Conservation (phyloP, 1,140 invertebrate genomes). For the Cyphomyrmex costatus region DNA sequence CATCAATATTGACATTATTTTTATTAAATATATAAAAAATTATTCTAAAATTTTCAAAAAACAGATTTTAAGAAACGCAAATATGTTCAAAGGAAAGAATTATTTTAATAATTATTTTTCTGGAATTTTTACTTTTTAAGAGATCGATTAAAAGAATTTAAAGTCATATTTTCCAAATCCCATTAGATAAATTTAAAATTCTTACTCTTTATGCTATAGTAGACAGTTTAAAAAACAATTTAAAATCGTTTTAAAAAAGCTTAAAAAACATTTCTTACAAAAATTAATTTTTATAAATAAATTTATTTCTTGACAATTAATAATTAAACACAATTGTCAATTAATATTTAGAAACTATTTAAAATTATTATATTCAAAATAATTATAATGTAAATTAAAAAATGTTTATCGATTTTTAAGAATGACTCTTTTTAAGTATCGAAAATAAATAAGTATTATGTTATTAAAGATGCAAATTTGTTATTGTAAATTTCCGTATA, state of each 20-base stretch:
- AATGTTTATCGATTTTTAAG: not conserved
- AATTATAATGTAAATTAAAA: no score
- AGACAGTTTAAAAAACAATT: not conserved
- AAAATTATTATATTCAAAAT: not conserved
- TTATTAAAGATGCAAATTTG: not conserved
- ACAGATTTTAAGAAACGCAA: not conserved
- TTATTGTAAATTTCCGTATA: not conserved
- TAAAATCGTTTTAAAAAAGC: not conserved
- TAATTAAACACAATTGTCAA: not conserved
- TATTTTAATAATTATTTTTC: not conserved
- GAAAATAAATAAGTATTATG: not conserved
- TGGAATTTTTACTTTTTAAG: not conserved
- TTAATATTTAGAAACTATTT: not conserved
- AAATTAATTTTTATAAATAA: not conserved
- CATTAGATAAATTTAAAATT: not conserved
- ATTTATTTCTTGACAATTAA: not conserved
- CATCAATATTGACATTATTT: constrained; percentile 11
- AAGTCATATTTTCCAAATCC: not conserved
- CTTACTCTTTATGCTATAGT: not conserved
- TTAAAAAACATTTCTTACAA: no score
- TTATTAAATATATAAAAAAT: not conserved
- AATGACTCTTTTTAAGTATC: not conserved
- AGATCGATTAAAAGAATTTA: not conserved
- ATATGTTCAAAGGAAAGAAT: not conserved
- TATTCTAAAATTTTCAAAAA: constrained; percentile 7